Evolutionary conservation across 2,888 invertebrate species (phyloP).

Genomic region (Coleophora flavipennella): DNA sequence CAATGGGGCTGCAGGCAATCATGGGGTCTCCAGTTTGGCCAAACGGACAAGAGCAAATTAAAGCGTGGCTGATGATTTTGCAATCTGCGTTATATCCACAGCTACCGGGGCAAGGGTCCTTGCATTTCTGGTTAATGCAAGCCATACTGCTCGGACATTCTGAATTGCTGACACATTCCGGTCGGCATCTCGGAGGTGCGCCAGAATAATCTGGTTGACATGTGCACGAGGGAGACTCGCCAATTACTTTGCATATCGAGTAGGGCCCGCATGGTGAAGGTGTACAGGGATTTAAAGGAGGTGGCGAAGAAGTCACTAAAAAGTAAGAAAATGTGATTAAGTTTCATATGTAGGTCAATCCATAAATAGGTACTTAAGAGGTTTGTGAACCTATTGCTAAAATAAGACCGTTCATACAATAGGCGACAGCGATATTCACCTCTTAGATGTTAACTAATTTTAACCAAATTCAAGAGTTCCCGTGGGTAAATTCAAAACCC

Average conservation of each 20-base stretch:
- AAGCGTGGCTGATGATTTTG: conserved; percentile 80
- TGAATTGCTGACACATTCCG: conserved; percentile 78
- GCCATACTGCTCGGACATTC: conserved; percentile 77
- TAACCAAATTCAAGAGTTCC: no score
- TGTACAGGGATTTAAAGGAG: conserved; percentile 73
- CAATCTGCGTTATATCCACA: conserved; percentile 82
- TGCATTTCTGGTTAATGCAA: conserved; percentile 79
- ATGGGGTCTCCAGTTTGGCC: conserved; percentile 80
- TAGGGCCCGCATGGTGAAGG: conserved; percentile 80
- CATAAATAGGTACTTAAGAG: no score
- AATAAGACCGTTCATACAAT: no score
- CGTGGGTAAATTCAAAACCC: no score
- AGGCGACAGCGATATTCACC: no score
- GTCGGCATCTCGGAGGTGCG: conserved; percentile 76
- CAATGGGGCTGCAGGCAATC: conserved; percentile 48
- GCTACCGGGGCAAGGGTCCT: conserved; percentile 78
- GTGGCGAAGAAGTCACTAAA: conserved; percentile 46
- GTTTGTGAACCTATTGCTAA: no score
- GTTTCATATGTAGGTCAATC: no score
- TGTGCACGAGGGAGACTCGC: conserved; percentile 76
- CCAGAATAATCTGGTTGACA: conserved; percentile 76
- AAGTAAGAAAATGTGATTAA: conserved; percentile 10
- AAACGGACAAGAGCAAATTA: conserved; percentile 75
- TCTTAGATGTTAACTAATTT: no score
- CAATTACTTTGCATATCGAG: conserved; percentile 74